A percentile compares a stretch with the other conserved stretches of the same genome.
Evolutionary conservation across 2,797 vertebrate genomes (phyloP).

Genomic region (Myotis daubentonii): DNA sequence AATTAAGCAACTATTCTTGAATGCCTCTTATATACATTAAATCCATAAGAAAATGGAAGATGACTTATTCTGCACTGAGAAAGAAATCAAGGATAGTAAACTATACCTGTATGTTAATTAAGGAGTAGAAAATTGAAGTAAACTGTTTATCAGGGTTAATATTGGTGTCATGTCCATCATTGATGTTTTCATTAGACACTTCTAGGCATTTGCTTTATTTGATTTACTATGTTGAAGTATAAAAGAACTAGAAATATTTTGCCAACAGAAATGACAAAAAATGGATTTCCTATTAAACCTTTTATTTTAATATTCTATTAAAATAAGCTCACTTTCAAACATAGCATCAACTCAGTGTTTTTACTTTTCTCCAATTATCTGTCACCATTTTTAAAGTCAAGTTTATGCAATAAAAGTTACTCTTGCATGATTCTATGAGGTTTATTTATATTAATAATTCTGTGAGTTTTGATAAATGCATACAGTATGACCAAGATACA

Average conservation of each 20-base stretch:
- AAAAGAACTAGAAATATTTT: neutral
- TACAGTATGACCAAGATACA: neutral
- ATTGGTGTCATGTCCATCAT: neutral
- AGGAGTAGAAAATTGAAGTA: slow-evolving; percentile 1
- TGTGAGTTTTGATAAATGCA: neutral
- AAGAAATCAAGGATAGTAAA: neutral
- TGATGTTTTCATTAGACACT: slow-evolving; percentile 4
- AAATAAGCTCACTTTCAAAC: slow-evolving; percentile 37
- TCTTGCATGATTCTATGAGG: neutral
- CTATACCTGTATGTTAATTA: neutral
- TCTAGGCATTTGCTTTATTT: slow-evolving; percentile 16
- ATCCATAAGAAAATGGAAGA: neutral
- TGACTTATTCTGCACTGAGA: neutral
- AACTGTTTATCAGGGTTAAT: slow-evolving; percentile 6
- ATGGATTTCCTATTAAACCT: neutral
- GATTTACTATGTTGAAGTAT: slow-evolving; percentile 21
- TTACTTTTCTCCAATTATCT: neutral
- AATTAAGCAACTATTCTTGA: neutral
- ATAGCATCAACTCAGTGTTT: neutral
- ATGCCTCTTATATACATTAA: neutral
- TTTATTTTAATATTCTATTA: slow-evolving; percentile 7
- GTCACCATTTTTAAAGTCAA: neutral
- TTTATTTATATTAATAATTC: slow-evolving; percentile 28
- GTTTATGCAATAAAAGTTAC: slow-evolving; percentile 16
- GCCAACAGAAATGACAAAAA: neutral